These are phyloP conservation scores for Oscheius sp. DNA, from an alignment of 1,140 invertebrate genomes.

Conservation along the genomic window DNA sequence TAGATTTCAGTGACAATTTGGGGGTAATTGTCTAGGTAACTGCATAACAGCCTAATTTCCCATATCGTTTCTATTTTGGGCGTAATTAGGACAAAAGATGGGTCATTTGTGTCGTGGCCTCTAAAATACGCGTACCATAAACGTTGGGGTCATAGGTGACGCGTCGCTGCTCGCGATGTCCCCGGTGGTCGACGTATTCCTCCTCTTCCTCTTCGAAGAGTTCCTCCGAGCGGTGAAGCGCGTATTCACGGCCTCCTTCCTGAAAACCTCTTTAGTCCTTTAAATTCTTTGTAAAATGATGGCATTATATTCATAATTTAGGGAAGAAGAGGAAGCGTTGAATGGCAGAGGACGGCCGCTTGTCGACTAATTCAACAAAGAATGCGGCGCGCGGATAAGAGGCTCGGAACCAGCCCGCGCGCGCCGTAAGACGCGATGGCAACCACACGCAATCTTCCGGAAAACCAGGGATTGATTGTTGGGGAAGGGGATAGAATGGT, in stretches of 20 bases:
- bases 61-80: neutral
- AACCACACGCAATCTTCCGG: neutral
- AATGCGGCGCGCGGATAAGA: neutral
- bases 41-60: too few species aligned
- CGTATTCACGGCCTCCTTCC: neutral
- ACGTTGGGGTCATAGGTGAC: neutral
- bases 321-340: neutral
- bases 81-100: neutral
- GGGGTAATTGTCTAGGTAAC: neutral
- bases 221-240: neutral
- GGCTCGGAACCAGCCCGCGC: neutral
- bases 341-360: constrained; percentile 2
- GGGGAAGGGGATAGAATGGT: too few species aligned
- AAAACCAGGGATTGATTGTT: neutral
- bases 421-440: neutral
- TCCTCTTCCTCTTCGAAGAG: neutral
- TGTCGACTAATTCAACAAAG: constrained; percentile 14
- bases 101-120: too few species aligned
- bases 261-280: neutral
- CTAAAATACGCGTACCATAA: too few species aligned
- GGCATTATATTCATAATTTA: too few species aligned
- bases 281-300: neutral
- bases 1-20: neutral
- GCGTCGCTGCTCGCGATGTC: neutral
- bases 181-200: neutral